Evolutionary conservation across 1,140 invertebrate species (phyloP), one percentile per base, ranked within the genome.

Genomic region (Penaeus japonicus): DNA sequence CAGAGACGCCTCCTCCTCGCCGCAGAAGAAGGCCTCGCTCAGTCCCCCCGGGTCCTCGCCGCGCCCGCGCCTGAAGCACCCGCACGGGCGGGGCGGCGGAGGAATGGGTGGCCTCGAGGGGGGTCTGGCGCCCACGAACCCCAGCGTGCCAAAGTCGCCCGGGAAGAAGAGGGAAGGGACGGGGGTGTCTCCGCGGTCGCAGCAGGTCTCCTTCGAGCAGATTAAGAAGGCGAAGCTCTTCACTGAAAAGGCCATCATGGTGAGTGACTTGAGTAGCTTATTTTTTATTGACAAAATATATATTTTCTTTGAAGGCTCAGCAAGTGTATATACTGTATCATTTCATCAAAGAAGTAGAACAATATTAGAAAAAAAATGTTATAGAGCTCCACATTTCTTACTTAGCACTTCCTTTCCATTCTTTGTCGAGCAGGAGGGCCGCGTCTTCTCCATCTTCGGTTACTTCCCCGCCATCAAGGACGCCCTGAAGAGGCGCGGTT

Each of bases 391-490:
- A 0, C 10, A 5, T 24, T 22, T n/a, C 22, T 73, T 18, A 15
- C 65, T n/a, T 62, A 1, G 15, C n/a, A 81, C 17, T 65, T 80
- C 5, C 17, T 57, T 79, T 90, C 18, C 55, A 80, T 79, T 87
- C 90, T 81, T 55, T 65, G 62, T 20, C 15, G 90, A 91, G 30
- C 91, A 94, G 93, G 92, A 93, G 89, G 92, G 92, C 18, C 93
- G 93, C 90, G 92, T 94, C 35, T 94, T 94, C 91, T 93, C 92
- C 0, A 93, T 94, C 47, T 92, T 93, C 54, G 94, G 94, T 35
- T 93, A 93, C 7, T 94, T 94, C 91, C 92, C 93, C 15, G 92
- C 92, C 35, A 91, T 94, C 12, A 91, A 93, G 84, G 91, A 93
- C 30, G 92, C 93, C 78, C 88, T 94, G 17, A 86, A 93, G 81